A percentile compares a stretch with the other conserved stretches of the same genome.
These are phyloP conservation scores for Piprites chloris DNA, from an alignment of 2,113 vertebrate species.

Conservation along the genomic window DNA sequence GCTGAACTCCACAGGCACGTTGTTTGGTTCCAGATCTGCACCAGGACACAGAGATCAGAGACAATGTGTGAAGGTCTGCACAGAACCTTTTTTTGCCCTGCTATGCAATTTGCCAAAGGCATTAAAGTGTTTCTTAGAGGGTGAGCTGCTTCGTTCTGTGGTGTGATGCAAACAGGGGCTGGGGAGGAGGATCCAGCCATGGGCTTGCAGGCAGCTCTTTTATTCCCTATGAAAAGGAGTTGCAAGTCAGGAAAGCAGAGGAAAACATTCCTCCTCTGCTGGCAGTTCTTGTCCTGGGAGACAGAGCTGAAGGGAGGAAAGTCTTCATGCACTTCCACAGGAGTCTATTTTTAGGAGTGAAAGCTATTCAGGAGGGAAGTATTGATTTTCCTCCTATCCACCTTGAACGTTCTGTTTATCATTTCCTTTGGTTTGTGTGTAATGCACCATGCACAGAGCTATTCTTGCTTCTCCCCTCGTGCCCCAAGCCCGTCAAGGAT, in stretches of 20 bases:
- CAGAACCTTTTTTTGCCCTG: rapidly evolving
- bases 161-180: rapidly evolving
- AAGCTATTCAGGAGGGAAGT: constrained; percentile 57
- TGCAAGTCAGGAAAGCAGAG: not conserved
- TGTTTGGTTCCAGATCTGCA: not conserved
- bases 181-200: not conserved
- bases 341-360: constrained; percentile 69
- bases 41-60: not conserved
- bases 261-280: not conserved
- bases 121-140: not conserved
- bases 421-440: constrained; percentile 59
- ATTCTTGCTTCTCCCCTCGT: constrained; percentile 48
- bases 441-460: constrained; percentile 43
- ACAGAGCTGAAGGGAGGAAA: constrained; percentile 10
- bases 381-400: constrained; percentile 72
- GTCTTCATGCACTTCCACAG: constrained; percentile 39
- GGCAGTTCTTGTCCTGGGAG: not conserved
- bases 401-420: constrained; percentile 65
- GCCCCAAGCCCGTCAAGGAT: not conserved
- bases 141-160: not conserved
- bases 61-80: not conserved
- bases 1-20: not conserved
- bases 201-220: not conserved
- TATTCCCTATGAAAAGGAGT: rapidly evolving
- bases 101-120: not conserved